Percentiles rank a stretch among this genome's conserved stretches.
Conservation (phyloP, 1,140 invertebrate species). For the Uloborus diversus region DNA sequence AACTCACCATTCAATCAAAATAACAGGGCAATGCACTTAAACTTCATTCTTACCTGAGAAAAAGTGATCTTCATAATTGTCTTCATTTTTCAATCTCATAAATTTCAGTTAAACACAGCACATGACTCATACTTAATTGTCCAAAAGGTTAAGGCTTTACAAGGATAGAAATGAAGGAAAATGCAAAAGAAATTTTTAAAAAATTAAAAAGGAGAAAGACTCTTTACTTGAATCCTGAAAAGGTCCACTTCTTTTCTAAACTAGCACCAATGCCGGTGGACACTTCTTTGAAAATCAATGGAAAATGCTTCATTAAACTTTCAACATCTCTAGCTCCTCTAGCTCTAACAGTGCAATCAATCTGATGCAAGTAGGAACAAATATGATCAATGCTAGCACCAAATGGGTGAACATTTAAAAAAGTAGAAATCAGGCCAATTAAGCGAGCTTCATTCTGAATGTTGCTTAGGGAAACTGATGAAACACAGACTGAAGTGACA, state of each 20-base stretch:
- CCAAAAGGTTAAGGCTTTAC: too few species aligned
- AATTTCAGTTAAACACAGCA: too few species aligned
- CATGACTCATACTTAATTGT: too few species aligned
- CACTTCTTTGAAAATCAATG: conserved; percentile 79
- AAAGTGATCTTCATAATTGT: too few species aligned
- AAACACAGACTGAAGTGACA: too few species aligned
- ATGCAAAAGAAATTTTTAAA: too few species aligned
- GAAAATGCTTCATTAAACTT: conserved; percentile 76
- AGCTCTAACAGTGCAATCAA: conserved; percentile 74
- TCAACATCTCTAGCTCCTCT: conserved; percentile 83
- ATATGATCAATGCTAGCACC: conserved; percentile 85
- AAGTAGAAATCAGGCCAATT: conserved; percentile 79
- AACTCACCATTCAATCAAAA: too few species aligned
- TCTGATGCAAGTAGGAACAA: conserved; percentile 79
- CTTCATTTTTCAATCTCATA: too few species aligned
- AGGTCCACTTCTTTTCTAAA: conserved; percentile 80
- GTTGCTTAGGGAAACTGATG: neutral
- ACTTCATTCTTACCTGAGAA: too few species aligned
- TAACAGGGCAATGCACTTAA: too few species aligned
- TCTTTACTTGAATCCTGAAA: conserved; percentile 63
- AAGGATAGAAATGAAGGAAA: too few species aligned
- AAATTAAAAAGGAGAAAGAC: too few species aligned
- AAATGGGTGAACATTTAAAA: conserved; percentile 87
- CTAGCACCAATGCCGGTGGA: conserved; percentile 78
- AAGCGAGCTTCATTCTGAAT: conserved; percentile 4